phyloP scores from a whole-genome alignment of 1,140 invertebrate species.

The Sminthurinus signatus region DNA sequence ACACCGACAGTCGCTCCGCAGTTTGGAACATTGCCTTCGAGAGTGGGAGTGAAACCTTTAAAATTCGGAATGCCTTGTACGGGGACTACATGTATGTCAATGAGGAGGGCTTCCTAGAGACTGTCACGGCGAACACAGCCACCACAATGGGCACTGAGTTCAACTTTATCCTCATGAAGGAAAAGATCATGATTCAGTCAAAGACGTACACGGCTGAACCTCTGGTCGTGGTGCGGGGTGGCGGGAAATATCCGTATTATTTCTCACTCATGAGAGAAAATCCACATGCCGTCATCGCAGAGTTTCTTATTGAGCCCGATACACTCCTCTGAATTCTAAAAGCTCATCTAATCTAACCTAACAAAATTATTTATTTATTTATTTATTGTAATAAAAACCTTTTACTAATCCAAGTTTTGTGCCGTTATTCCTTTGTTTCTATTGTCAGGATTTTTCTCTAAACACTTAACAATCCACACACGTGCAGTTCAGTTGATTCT shows the following conservation, averaged over 20 bases:
- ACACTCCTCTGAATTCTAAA: slow-evolving; percentile 1
- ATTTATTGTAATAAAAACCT: too few species aligned
- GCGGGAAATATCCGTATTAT: slow-evolving; percentile 6
- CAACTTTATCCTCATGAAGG: not conserved
- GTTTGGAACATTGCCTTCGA: slow-evolving; percentile 4
- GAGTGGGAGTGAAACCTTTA: not conserved
- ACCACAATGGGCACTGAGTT: not conserved
- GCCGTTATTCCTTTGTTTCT: too few species aligned
- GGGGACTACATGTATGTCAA: slow-evolving; percentile 14
- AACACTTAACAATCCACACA: too few species aligned
- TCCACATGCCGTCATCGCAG: not conserved
- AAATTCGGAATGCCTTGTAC: slow-evolving; percentile 1
- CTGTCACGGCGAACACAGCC: not conserved
- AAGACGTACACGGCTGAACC: not conserved
- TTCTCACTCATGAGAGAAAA: slow-evolving; percentile 3
- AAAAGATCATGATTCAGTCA: not conserved
- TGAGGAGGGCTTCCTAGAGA: slow-evolving; percentile 8
- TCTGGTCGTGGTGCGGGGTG: slow-evolving; percentile 3
- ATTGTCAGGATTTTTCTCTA: too few species aligned
- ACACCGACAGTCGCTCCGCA: slow-evolving; percentile 10
- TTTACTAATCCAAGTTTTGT: too few species aligned
- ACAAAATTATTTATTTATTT: too few species aligned
- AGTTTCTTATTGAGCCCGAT: slow-evolving; percentile 6
- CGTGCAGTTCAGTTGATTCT: too few species aligned
- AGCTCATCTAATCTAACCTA: too few species aligned